phyloP scores from a whole-genome alignment of 2,888 invertebrate genomes.

The Parasteatoda lunata region DNA sequence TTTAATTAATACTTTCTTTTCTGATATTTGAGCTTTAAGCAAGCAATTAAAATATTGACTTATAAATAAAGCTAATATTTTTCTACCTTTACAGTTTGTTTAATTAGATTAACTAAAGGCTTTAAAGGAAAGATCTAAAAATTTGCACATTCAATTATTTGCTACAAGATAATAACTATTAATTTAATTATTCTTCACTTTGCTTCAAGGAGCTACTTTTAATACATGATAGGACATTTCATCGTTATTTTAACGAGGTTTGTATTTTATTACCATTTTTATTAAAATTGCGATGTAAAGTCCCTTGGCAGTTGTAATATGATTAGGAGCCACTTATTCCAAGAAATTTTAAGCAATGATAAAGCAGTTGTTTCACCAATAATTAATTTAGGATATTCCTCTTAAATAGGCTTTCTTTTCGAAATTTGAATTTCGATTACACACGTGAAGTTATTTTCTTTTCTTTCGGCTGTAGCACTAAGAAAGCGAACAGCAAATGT shows the following conservation, averaged over 20 bases:
- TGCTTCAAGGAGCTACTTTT: not conserved
- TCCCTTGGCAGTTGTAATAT: conserved; percentile 34
- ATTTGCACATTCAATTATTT: too few relatives aligned
- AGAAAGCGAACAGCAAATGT: too few relatives aligned
- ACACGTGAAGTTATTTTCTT: too few relatives aligned
- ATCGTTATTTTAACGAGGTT: not conserved
- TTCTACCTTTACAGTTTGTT: too few relatives aligned
- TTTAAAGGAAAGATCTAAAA: too few relatives aligned
- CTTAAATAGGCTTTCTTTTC: not conserved
- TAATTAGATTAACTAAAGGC: too few relatives aligned
- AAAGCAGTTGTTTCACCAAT: not conserved
- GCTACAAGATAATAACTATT: not conserved
- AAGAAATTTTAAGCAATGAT: conserved; percentile 10
- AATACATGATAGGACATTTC: conserved; percentile 13
- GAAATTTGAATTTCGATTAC: too few relatives aligned
- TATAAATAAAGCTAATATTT: too few relatives aligned
- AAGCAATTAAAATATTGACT: too few relatives aligned
- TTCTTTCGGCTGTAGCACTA: too few relatives aligned
- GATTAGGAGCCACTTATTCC: conserved; percentile 30
- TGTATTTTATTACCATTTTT: conserved; percentile 8
- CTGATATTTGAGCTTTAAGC: too few relatives aligned
- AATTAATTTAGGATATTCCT: not conserved
- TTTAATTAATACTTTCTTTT: too few relatives aligned
- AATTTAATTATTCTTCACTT: conserved; percentile 16
- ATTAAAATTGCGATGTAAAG: not conserved